Conservation (phyloP, 2,888 invertebrate genomes). For the Agonopterix arenella region DNA sequence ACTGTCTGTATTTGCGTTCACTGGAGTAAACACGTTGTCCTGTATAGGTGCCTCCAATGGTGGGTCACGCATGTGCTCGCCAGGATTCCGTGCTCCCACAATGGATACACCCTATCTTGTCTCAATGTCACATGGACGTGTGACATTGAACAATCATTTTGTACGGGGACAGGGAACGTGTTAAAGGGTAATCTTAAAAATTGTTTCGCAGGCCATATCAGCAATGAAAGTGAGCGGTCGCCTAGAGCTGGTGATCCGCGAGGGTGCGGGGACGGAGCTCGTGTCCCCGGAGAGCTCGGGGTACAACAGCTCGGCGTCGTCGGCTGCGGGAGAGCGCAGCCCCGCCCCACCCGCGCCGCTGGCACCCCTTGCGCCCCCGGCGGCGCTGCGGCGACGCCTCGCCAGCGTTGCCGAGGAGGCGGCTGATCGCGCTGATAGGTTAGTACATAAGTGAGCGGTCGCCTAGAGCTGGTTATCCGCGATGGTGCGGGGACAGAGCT, state of each 20-base stretch:
- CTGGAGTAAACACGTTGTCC: too few relatives aligned
- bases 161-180: too few relatives aligned
- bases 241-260: constrained; percentile 85
- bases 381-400: constrained; percentile 80
- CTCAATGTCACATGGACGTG: too few relatives aligned
- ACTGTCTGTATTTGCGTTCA: too few relatives aligned
- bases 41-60: too few relatives aligned
- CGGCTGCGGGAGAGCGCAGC: constrained; percentile 84
- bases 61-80: too few relatives aligned
- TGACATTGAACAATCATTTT: too few relatives aligned
- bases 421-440: constrained; percentile 78
- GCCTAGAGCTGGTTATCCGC: constrained; percentile 85
- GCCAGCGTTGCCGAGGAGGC: constrained; percentile 86
- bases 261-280: constrained; percentile 86
- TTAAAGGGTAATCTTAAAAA: too few relatives aligned
- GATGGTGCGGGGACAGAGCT: constrained; percentile 88
- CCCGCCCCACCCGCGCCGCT: constrained; percentile 67
- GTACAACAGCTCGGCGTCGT: constrained; percentile 90
- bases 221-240: constrained; percentile 87
- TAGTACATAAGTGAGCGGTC: constrained; percentile 46
- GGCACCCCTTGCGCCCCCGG: constrained; percentile 51
- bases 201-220: constrained; percentile 81
- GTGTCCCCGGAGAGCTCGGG: constrained; percentile 90
- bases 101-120: too few relatives aligned
- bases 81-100: too few relatives aligned